Evolutionary conservation across 2,113 vertebrate genomes (phyloP).

Genomic region (Leucopsar rothschildi): DNA sequence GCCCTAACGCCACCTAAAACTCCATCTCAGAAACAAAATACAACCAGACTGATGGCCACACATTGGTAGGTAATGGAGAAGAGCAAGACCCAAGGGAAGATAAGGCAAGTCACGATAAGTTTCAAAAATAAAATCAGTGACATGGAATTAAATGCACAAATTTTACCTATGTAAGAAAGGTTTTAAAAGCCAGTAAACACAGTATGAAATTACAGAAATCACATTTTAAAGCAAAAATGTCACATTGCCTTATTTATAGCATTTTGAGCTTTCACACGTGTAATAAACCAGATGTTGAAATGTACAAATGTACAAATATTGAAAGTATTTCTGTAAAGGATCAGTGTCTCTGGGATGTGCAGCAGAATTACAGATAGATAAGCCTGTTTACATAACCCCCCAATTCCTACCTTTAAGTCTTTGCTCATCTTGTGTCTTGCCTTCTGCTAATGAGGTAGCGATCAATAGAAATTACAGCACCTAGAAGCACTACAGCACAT

Average conservation of each 20-base stretch:
- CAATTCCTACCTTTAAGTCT: neutral
- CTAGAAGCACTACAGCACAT: neutral
- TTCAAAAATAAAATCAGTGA: neutral
- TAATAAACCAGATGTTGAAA: neutral
- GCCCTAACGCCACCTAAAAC: neutral
- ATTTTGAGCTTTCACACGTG: neutral
- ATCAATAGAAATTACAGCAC: neutral
- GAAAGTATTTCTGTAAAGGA: neutral
- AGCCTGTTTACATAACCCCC: neutral
- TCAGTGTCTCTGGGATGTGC: neutral
- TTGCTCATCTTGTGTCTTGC: neutral
- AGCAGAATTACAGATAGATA: neutral
- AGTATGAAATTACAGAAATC: neutral
- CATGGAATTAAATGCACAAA: neutral
- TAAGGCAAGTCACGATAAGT: neutral
- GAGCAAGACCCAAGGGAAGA: neutral
- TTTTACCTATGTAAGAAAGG: neutral
- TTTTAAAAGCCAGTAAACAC: neutral
- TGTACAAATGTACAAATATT: neutral
- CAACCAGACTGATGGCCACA: neutral
- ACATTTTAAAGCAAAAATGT: neutral
- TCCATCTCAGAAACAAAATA: neutral
- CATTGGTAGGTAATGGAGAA: neutral
- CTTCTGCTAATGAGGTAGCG: neutral
- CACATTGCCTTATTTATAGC: neutral